Evolutionary conservation across 1,140 invertebrate genomes (phyloP).

Genomic region (Nixonia krombeini): DNA sequence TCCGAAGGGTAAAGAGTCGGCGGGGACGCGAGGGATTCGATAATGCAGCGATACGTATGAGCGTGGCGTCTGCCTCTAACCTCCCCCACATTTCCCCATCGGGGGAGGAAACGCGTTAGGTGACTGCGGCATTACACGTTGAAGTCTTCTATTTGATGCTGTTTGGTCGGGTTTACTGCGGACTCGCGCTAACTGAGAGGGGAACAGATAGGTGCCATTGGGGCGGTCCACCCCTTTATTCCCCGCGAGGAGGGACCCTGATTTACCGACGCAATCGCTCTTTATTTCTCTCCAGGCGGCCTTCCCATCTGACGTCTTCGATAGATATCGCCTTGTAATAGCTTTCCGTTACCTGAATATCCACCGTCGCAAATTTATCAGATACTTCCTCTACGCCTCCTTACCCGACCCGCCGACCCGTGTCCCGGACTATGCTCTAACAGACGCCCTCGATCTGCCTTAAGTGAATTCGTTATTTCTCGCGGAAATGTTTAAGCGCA

Average conservation of each 20-base stretch:
- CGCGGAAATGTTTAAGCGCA: too few relatives aligned
- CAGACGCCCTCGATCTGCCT: constrained; percentile 37
- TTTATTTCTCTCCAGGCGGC: constrained; percentile 73
- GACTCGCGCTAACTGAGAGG: constrained; percentile 29
- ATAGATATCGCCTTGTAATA: constrained; percentile 73
- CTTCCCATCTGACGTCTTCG: constrained; percentile 62
- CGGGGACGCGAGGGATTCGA: constrained; percentile 57
- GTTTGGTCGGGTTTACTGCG: constrained; percentile 19
- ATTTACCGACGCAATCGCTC: constrained; percentile 72
- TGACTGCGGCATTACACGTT: constrained; percentile 29
- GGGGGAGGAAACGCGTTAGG: too few relatives aligned
- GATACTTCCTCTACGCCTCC: constrained; percentile 21
- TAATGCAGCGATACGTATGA: constrained; percentile 70
- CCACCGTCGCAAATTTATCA: constrained; percentile 58
- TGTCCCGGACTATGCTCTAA: too few relatives aligned
- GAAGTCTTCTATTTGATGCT: constrained; percentile 28
- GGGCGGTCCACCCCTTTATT: constrained; percentile 41
- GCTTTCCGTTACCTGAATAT: constrained; percentile 71
- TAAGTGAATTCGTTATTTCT: constrained; percentile 39
- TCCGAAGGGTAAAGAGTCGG: constrained; percentile 37
- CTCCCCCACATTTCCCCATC: constrained; percentile 8
- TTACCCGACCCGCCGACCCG: too few relatives aligned
- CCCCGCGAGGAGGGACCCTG: constrained; percentile 51
- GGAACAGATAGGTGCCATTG: constrained; percentile 8
- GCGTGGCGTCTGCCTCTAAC: constrained; percentile 37